Percentiles rank a stretch among this genome's conserved stretches.
phyloP scores from a whole-genome alignment of 1,140 invertebrate genomes.

The Piezodorus guildinii region DNA sequence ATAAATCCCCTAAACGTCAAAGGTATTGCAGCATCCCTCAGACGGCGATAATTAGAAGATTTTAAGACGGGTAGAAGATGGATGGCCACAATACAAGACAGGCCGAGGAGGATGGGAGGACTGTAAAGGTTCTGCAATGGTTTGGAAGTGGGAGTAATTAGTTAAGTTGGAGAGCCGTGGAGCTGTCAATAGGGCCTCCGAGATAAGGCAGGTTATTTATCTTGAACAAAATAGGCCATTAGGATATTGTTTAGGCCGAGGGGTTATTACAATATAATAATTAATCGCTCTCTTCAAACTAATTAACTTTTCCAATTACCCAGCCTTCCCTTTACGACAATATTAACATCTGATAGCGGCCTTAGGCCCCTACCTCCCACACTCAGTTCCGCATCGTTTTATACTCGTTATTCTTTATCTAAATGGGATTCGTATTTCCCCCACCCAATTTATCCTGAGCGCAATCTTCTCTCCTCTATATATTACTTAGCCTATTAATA shows the following conservation, averaged over 20 bases:
- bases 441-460: background rate
- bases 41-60: background rate
- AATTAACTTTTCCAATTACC: slow-evolving; percentile 16
- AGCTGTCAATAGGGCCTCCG: background rate
- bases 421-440: slow-evolving; percentile 7
- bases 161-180: background rate
- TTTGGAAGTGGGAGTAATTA: slow-evolving; percentile 2
- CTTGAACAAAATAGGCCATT: slow-evolving; percentile 15
- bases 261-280: slow-evolving; percentile 16
- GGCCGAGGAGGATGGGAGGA: background rate
- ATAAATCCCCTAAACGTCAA: background rate
- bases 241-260: slow-evolving; percentile 10
- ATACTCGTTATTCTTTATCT: slow-evolving; percentile 15
- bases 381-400: slow-evolving; percentile 7
- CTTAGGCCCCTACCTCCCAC: background rate
- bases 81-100: background rate
- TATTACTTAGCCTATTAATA: background rate
- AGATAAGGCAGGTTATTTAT: slow-evolving; percentile 14
- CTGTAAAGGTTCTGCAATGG: background rate
- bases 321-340: slow-evolving; percentile 7
- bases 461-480: background rate
- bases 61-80: background rate
- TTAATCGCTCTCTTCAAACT: slow-evolving; percentile 13
- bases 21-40: background rate
- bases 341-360: slow-evolving; percentile 13